Conservation (phyloP, 2,797 vertebrate species). For the Emys orbicularis region DNA sequence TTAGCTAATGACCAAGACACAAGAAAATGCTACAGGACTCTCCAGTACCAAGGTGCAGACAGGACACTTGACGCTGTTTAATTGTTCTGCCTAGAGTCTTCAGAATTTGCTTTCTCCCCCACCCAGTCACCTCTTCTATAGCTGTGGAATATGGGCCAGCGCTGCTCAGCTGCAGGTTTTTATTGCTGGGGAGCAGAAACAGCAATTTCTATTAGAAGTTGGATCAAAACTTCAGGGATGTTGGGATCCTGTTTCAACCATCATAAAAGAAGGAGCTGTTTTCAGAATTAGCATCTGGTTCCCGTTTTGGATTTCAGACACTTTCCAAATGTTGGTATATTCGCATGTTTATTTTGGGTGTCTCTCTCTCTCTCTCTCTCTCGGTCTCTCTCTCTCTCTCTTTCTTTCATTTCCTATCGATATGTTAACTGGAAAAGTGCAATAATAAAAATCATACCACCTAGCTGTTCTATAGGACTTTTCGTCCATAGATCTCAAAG, state of each 20-base stretch:
- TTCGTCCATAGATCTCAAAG: neutral
- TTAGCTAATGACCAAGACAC: neutral
- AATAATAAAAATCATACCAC: neutral
- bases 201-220: neutral
- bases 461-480: neutral
- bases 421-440: neutral
- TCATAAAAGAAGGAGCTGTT: neutral
- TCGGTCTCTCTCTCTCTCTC: neutral
- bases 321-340: neutral
- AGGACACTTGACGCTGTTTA: neutral
- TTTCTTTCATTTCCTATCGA: neutral
- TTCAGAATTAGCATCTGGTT: neutral
- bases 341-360: neutral
- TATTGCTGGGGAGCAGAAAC: neutral
- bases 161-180: neutral
- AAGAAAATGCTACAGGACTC: rapidly evolving
- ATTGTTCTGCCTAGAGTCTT: neutral
- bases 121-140: neutral
- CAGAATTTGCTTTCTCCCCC: neutral
- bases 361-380: no score
- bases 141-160: neutral
- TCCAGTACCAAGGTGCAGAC: neutral
- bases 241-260: neutral
- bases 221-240: neutral
- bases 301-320: neutral